Evolutionary conservation across 1,140 invertebrate species (phyloP).

Genomic region (Drosophila neocordata): DNA sequence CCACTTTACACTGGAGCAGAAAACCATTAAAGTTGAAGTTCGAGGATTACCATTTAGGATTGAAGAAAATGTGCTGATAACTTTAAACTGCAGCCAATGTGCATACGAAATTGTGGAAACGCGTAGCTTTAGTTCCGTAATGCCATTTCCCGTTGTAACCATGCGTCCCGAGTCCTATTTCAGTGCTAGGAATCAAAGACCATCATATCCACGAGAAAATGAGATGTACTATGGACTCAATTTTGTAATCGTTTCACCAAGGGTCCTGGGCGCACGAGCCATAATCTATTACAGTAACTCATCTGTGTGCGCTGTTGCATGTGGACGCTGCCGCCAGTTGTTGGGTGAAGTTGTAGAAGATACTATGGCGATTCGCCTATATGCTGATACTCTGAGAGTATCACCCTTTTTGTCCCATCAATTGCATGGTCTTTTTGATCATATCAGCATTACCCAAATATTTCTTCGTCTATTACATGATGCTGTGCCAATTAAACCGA

Average conservation of each 20-base stretch:
- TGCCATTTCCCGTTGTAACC: constrained; percentile 23
- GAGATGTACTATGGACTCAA: constrained; percentile 48
- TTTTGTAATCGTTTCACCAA: constrained; percentile 31
- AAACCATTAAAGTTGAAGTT: constrained; percentile 10
- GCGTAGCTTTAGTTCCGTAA: constrained; percentile 20
- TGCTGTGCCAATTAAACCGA: constrained; percentile 13
- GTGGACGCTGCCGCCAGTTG: constrained; percentile 36
- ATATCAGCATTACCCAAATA: constrained; percentile 39
- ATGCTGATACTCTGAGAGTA: constrained; percentile 44
- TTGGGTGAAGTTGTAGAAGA: constrained; percentile 32
- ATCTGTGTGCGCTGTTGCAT: constrained; percentile 13
- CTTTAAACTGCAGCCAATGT: constrained; percentile 45
- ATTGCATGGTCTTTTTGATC: constrained; percentile 30
- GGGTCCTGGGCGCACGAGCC: not conserved
- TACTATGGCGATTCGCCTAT: constrained; percentile 16
- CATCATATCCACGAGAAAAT: not conserved
- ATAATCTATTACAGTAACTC: not conserved
- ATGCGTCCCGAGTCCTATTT: constrained; percentile 31
- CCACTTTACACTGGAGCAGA: constrained; percentile 2
- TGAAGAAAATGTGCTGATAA: not conserved
- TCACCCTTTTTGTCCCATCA: not conserved
- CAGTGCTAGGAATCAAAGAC: not conserved
- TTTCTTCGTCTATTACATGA: constrained; percentile 50
- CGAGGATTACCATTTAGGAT: constrained; percentile 13
- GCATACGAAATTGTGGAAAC: constrained; percentile 19